Evolutionary conservation across 2,113 vertebrate species (phyloP), one percentile per base, ranked within the genome.

Genomic region (Malurus cyaneus): DNA sequence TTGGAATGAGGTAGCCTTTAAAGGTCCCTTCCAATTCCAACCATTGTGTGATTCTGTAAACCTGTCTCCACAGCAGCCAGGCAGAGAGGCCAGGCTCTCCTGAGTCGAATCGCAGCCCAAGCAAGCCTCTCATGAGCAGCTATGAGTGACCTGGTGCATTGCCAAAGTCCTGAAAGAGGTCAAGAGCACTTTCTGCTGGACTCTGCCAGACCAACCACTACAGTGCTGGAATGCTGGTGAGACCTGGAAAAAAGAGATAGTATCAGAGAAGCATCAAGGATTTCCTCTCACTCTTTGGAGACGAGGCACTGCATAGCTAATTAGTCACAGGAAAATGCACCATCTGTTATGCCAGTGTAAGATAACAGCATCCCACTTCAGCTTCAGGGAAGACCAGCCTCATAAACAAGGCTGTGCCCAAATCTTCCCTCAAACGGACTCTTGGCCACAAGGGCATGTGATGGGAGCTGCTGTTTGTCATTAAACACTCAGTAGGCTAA

Each of bases 361-460:
- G 53, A 54, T 17, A 74, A 60, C 28, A 81, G 34, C 21, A 42
- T 62, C 84, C 26, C 19, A 31, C 54, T 93, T 69, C 79, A 86
- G 66, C 64, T 93, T 49, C 36, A 74, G 80, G 60, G 54, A 74
- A 94, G 47, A 83, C 57, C n/a, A 80, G 53, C 36, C 76, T 76
- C 32, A 67, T 19, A 65, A 79, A 70, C 17, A 54, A 3, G 0
- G 0, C 16, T 0, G 0, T 52, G 60, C 18, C 36, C 42, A 54
- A 69, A 49, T 34, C 56, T 71, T 56, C 36, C n/a, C 14, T 73
- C 76, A 39, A 29, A 42, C 11, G 14, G 32, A 74, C 20, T 20
- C 9, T 53, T 44, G 32, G 49, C 39, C 73, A 53, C 6, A 29
- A 31, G 15, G 12, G 86, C 5, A 2, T 44, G 20, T 12, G 39